Evolutionary conservation across 2,113 vertebrate genomes (phyloP).

Genomic region (Psettodes erumei): DNA sequence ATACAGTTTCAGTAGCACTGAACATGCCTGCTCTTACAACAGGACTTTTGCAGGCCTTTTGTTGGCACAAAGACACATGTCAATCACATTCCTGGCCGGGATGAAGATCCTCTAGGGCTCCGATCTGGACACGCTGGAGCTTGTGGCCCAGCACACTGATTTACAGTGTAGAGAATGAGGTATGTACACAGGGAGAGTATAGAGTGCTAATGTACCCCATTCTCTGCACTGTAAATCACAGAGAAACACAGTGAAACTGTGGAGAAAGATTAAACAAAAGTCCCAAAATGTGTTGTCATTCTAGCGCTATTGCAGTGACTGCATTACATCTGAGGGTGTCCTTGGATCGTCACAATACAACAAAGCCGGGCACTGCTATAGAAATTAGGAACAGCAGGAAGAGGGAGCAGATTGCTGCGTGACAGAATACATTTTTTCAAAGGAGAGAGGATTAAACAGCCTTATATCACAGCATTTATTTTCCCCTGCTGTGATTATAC

Average conservation of each 20-base stretch:
- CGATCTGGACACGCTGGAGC: slow-evolving; percentile 33
- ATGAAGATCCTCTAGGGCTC: slow-evolving; percentile 43
- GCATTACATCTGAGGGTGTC: neutral
- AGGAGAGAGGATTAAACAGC: slow-evolving; percentile 75
- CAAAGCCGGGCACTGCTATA: neutral
- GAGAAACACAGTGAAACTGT: too few species aligned
- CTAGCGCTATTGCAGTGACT: neutral
- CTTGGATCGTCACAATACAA: neutral
- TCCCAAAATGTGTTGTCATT: neutral
- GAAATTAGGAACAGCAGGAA: slow-evolving; percentile 45
- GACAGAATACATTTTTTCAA: slow-evolving; percentile 78
- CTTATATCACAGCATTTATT: slow-evolving; percentile 78
- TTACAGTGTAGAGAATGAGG: neutral
- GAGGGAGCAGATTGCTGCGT: slow-evolving; percentile 74
- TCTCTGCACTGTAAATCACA: too few species aligned
- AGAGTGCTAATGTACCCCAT: neutral
- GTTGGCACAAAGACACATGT: slow-evolving; percentile 16
- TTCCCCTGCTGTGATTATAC: slow-evolving; percentile 61
- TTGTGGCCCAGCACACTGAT: slow-evolving; percentile 31
- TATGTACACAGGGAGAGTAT: neutral
- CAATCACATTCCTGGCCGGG: slow-evolving; percentile 39
- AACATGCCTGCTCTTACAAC: neutral
- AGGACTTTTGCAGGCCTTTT: neutral
- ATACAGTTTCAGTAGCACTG: too few species aligned
- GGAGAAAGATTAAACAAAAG: neutral